phyloP scores from a whole-genome alignment of 1,140 invertebrate species.

The Drosophila arawakana region DNA sequence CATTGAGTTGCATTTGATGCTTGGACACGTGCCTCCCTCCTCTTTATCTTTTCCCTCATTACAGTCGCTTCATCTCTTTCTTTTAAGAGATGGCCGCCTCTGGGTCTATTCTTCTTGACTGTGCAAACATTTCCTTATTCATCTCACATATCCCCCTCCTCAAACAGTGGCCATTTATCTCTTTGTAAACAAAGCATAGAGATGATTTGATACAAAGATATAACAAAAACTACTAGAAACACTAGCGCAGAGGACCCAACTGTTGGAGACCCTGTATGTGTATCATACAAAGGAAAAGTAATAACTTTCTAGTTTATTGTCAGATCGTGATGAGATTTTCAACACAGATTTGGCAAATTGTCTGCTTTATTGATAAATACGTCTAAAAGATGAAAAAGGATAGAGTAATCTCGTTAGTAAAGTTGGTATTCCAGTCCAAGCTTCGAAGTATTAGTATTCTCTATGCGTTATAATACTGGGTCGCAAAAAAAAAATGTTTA shows the following conservation, averaged over 20 bases:
- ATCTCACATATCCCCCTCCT: background rate
- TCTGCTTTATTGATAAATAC: background rate
- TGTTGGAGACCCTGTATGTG: too few species aligned
- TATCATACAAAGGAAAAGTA: too few species aligned
- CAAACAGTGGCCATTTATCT: constrained; percentile 62
- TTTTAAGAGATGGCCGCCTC: background rate
- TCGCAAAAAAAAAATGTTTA: constrained; percentile 6
- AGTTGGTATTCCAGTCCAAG: too few species aligned
- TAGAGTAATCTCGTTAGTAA: too few species aligned
- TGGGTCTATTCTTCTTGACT: background rate
- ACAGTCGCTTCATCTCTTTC: background rate
- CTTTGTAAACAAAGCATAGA: constrained; percentile 45
- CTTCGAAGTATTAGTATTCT: too few species aligned
- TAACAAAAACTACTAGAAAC: background rate
- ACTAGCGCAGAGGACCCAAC: too few species aligned
- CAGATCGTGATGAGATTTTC: too few species aligned
- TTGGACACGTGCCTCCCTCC: constrained; percentile 39
- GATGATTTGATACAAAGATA: constrained; percentile 55
- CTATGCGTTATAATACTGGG: background rate
- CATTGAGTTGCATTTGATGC: constrained; percentile 30
- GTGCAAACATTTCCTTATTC: constrained; percentile 3
- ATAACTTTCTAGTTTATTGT: too few species aligned
- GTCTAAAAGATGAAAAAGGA: too few species aligned
- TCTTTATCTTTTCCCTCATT: background rate
- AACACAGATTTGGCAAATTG: too few species aligned